Evolutionary conservation across 2,113 vertebrate genomes (phyloP).

Genomic region (Daboia siamensis): DNA sequence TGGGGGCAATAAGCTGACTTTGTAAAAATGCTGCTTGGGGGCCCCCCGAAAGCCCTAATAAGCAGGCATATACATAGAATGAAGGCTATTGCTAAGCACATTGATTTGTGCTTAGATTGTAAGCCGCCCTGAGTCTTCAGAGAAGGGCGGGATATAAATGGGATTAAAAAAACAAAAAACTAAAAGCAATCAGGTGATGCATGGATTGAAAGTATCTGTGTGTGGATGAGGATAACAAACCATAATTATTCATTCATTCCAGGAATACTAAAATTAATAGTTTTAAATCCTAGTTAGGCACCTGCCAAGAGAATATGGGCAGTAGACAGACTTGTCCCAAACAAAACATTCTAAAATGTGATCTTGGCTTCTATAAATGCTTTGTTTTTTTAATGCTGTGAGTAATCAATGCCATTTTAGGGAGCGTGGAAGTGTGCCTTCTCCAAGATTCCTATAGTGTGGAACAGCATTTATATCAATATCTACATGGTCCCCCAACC

Average conservation of each 20-base stretch:
- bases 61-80: too few relatives aligned
- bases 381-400: neutral
- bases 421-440: neutral
- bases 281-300: neutral
- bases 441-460: neutral
- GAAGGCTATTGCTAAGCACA: too few relatives aligned
- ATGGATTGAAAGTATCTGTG: neutral
- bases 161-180: too few relatives aligned
- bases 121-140: too few relatives aligned
- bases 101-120: too few relatives aligned
- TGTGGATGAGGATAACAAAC: neutral
- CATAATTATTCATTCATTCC: slow-evolving; percentile 21
- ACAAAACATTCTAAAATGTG: neutral
- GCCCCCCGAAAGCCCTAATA: too few relatives aligned
- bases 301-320: slow-evolving; percentile 17
- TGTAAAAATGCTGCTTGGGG: too few relatives aligned
- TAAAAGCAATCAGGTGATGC: slow-evolving; percentile 5
- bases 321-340: slow-evolving; percentile 16
- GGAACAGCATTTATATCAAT: neutral
- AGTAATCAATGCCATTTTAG: neutral
- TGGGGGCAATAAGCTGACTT: too few relatives aligned
- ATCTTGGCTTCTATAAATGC: neutral
- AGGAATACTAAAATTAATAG: slow-evolving; percentile 3
- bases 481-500: neutral
- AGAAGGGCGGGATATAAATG: too few relatives aligned